Base-by-base conservation (phyloP, 2,888 invertebrate genomes). In the Salpingus planirostris region DNA sequence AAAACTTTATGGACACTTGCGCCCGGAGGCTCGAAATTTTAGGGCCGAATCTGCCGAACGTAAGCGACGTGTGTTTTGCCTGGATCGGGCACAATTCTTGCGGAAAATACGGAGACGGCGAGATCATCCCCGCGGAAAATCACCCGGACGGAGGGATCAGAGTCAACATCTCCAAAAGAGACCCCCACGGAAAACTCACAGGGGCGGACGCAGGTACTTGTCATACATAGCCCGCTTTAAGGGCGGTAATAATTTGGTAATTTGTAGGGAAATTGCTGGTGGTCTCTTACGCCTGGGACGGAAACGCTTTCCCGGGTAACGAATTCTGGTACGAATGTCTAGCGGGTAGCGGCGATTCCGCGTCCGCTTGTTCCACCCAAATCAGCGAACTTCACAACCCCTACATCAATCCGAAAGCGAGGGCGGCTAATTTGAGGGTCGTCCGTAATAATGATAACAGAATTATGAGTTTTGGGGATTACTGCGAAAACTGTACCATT, bases 201-300 rank as follows among this genome's bases (percentile, higher is more conserved):
- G 67, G 66, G 15, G 60, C 61, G 37, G 56, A 69, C 43, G 60
- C 52, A 10, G 67, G 70, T 32, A 71, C 69, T 41, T 53, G 5
- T 18, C 5, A 18, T 6, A 18, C 5, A 18, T 18, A 6, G n/a
- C n/a, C n/a, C n/a, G 8, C 8, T 18, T 5, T 6, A 18, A 18
- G 8, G 8, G 5, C 5, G 5, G 8, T 6, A 18, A 18, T 18
- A 18, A 27, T 10, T 29, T 27, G 14, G 24, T 4, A 24, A 15
- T 29, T 44, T 50, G 27, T 31, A 55, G 56, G 44, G 5, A 67
- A 68, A 54, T 50, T 69, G 4, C 60, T 80, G 10, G 70, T 80
- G 0, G 73, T 78, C 15, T 78, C 78, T 0, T 82, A 81, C 49
- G 76, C 82, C 0, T 79, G 80, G 77, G 81, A 82, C 52, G 75